These are phyloP conservation scores for Gnathonemus echidnorhynchus DNA, from an alignment of 2,113 vertebrate species.

Conservation along the genomic window DNA sequence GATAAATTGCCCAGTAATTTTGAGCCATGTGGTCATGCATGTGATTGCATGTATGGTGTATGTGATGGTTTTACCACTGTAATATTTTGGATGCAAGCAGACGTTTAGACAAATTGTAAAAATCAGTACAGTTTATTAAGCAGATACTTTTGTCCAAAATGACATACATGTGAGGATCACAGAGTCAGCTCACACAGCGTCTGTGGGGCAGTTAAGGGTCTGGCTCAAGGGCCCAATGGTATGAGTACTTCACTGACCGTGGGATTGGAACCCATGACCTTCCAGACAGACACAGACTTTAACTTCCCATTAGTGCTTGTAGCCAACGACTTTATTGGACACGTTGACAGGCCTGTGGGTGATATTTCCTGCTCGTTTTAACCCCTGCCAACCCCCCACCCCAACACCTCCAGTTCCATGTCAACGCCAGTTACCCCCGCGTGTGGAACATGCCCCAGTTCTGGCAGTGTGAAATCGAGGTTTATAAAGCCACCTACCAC, in stretches of 20 bases:
- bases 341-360: not conserved
- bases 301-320: not conserved
- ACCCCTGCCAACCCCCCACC: not conserved
- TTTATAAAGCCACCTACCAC: slow-evolving; percentile 97
- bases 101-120: not conserved
- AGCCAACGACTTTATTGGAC: not conserved
- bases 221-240: not conserved
- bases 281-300: not conserved
- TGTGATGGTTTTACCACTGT: not conserved
- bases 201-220: not conserved
- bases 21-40: not conserved
- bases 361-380: not conserved
- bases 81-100: not conserved
- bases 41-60: not conserved
- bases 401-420: slow-evolving; percentile 75
- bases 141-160: not conserved
- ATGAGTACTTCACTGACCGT: not conserved
- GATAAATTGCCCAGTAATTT: not conserved
- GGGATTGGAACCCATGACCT: not conserved
- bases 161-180: not conserved
- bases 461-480: slow-evolving; percentile 97
- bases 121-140: not conserved
- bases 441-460: slow-evolving; percentile 97
- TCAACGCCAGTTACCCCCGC: slow-evolving; percentile 87
- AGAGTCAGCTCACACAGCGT: not conserved